These are phyloP conservation scores for Eulacestoma nigropectus DNA, from an alignment of 2,113 vertebrate genomes.

Conservation along the genomic window DNA sequence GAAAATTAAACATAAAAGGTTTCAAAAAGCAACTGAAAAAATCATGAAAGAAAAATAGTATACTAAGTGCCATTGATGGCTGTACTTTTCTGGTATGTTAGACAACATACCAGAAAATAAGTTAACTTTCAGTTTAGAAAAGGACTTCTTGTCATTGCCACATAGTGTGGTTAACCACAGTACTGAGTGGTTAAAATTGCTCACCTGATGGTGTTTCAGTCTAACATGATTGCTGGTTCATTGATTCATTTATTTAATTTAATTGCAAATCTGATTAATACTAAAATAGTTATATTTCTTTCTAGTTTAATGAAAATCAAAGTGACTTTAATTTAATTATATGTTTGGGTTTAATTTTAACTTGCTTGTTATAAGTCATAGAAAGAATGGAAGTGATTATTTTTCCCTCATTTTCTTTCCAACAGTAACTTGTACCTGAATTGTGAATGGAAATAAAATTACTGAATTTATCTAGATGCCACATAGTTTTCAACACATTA, in stretches of 20 bases:
- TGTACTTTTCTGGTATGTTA: neutral
- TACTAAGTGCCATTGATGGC: neutral
- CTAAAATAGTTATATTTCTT: neutral
- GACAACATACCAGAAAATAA: neutral
- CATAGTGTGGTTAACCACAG: neutral
- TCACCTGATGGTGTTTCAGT: neutral
- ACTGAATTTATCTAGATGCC: neutral
- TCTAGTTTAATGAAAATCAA: neutral
- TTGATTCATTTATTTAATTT: neutral
- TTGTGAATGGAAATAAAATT: neutral
- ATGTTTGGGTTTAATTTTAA: neutral
- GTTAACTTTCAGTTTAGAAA: neutral
- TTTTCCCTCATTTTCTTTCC: neutral
- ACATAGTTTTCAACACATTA: neutral
- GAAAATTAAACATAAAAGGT: neutral
- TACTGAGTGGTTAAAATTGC: neutral
- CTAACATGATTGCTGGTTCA: neutral
- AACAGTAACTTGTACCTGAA: neutral
- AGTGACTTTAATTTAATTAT: neutral
- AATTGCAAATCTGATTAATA: neutral
- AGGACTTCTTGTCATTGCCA: neutral
- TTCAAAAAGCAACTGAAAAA: neutral
- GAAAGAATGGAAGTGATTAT: neutral
- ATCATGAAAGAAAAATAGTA: neutral
- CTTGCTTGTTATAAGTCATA: neutral